Evolutionary conservation across 2,888 invertebrate genomes (phyloP), one percentile per base, ranked within the genome.

Genomic region (Chloroclysta siterata): DNA sequence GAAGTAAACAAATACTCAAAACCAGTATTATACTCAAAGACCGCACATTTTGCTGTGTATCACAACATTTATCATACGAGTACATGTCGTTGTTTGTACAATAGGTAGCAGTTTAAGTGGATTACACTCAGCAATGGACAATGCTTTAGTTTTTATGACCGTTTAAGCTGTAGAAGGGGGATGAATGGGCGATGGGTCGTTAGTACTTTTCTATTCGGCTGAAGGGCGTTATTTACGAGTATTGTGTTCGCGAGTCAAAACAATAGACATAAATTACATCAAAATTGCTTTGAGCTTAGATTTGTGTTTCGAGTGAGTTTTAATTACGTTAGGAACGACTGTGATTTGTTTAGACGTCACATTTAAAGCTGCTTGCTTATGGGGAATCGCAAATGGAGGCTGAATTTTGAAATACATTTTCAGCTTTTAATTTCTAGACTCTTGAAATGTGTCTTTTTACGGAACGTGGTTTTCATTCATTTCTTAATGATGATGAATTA

Each of bases 61-160:
- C 76, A 76, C 76, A 78, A 79, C 73, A 76, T 77, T 72, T 73
- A 76, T 76, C 39, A 22, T 39, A 47, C 11, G 11, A 70, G 74
- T 79, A 81, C 79, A 80, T 73, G 72, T 73, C 78, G 66, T 72
- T 77, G 66, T 77, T 74, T 75, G 62, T 74, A 77, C 74, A 76
- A 76, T 72, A 77, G 70, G 70, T 77, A 77, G 72, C 74, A 69
- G 73, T 78, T 79, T 84, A 81, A 84, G 86, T 85, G 81, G 82
- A 85, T 84, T 84, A 83, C 81, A 81, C 79, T 79, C 81, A 60
- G 80, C 77, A 82, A 77, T 69, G 84, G 83, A 82, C 83, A 78
- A 80, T 82, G 83, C 72, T 82, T 81, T 83, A 84, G 80, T 84
- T 84, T 85, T 85, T 84, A 87, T 79, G 78, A 79, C 80, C 80